These are phyloP conservation scores for Scylla paramamosain DNA, from an alignment of 1,140 invertebrate genomes.

Conservation along the genomic window DNA sequence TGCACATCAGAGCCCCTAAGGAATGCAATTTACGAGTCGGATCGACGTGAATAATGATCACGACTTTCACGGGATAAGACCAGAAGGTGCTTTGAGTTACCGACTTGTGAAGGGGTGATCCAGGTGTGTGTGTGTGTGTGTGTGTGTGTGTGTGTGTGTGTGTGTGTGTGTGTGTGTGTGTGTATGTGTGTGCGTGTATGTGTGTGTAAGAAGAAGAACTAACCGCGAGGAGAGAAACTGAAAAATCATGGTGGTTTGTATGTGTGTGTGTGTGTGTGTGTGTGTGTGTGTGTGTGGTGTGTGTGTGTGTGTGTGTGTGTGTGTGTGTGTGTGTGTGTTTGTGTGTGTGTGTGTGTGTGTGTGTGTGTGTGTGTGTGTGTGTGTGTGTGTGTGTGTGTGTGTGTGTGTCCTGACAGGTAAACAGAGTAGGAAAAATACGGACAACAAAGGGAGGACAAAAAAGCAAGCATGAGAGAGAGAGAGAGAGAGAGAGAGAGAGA, in stretches of 20 bases:
- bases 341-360: constrained; percentile 9
- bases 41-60: neutral
- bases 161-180: constrained; percentile 22
- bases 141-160: constrained; percentile 34
- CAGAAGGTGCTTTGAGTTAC: neutral
- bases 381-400: constrained; percentile 14
- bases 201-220: neutral
- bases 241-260: neutral
- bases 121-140: constrained; percentile 31
- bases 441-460: neutral
- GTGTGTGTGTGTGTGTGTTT: constrained; percentile 21
- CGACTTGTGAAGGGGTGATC: neutral
- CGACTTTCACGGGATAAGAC: neutral
- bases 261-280: constrained; percentile 28
- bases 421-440: neutral
- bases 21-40: neutral
- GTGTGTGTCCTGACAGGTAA: neutral
- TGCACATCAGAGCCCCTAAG: neutral
- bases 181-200: neutral
- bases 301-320: constrained; percentile 42
- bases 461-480: no score
- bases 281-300: constrained; percentile 27
- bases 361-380: constrained; percentile 39
- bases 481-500: constrained; percentile 35
- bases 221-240: no score